These are phyloP conservation scores for Lampris megalopsis DNA, from an alignment of 2,113 vertebrate genomes.

Conservation along the genomic window DNA sequence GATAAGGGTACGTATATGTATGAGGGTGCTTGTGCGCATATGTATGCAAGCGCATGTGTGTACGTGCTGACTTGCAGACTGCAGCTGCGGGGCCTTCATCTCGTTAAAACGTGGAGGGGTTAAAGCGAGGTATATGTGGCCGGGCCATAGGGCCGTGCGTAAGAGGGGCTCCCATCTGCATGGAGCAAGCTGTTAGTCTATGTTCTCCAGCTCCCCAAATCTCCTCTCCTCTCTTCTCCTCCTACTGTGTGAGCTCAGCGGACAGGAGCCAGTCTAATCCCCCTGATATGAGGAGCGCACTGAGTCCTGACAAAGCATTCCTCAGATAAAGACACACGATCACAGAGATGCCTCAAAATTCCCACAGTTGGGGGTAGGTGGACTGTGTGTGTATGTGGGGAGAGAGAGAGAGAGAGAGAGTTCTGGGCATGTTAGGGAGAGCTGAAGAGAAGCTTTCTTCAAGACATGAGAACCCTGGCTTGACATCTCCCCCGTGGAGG, in stretches of 20 bases:
- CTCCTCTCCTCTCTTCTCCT: conserved; percentile 62
- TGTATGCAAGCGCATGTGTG: neutral
- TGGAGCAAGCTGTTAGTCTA: conserved; percentile 91
- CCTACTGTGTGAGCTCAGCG: conserved; percentile 72
- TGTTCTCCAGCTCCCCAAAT: conserved; percentile 88
- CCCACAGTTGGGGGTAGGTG: conserved; percentile 79
- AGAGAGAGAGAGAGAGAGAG: conserved; percentile 48
- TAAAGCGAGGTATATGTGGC: conserved; percentile 73
- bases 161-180: conserved; percentile 78
- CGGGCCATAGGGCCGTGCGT: conserved; percentile 78
- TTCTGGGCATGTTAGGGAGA: no score
- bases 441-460: conserved; percentile 76
- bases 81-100: conserved; percentile 31
- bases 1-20: conserved; percentile 72
- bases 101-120: conserved; percentile 26
- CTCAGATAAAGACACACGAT: conserved; percentile 96
- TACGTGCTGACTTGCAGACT: conserved; percentile 17
- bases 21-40: neutral
- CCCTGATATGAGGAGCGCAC: conserved; percentile 97
- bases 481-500: conserved; percentile 73
- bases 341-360: conserved; percentile 93
- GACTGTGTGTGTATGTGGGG: conserved; percentile 28
- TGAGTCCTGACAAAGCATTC: conserved; percentile 99
- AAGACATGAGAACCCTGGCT: conserved; percentile 66
- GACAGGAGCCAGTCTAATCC: conserved; percentile 92